These are phyloP conservation scores for Capromys pilorides DNA, from an alignment of 2,797 vertebrate species.

Conservation along the genomic window DNA sequence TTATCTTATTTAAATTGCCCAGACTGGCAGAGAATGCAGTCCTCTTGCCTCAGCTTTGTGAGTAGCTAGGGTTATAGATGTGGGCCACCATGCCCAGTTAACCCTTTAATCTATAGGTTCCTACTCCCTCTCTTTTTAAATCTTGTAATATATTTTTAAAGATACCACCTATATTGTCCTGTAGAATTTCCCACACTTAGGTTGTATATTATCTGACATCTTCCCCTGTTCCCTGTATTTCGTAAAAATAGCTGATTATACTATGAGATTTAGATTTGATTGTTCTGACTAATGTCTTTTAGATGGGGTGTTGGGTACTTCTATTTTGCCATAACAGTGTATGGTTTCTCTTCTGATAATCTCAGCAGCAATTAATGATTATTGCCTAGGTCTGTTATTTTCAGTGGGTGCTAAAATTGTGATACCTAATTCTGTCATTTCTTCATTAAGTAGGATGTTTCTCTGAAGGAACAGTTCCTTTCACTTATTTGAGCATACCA, in stretches of 20 bases:
- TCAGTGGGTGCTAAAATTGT: neutral
- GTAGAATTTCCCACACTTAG: neutral
- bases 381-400: neutral
- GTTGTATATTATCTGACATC: slow-evolving; percentile 32
- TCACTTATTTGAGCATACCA: slow-evolving; percentile 1
- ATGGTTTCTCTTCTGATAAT: slow-evolving; percentile 23
- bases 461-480: neutral
- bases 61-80: neutral
- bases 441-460: neutral
- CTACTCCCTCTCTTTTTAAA: neutral
- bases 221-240: neutral
- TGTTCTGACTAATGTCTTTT: slow-evolving; percentile 7
- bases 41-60: neutral
- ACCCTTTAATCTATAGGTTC: neutral
- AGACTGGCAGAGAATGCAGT: neutral
- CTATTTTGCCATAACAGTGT: neutral
- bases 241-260: neutral
- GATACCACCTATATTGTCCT: neutral
- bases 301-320: neutral
- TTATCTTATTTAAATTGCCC: neutral
- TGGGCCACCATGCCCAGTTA: neutral
- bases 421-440: neutral
- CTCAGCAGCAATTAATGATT: neutral
- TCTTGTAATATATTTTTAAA: slow-evolving; percentile 16
- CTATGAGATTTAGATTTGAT: slow-evolving; percentile 2